Evolutionary conservation across 2,888 invertebrate species (phyloP), one percentile per base, ranked within the genome.

Genomic region (Lepidochrysops patricia): DNA sequence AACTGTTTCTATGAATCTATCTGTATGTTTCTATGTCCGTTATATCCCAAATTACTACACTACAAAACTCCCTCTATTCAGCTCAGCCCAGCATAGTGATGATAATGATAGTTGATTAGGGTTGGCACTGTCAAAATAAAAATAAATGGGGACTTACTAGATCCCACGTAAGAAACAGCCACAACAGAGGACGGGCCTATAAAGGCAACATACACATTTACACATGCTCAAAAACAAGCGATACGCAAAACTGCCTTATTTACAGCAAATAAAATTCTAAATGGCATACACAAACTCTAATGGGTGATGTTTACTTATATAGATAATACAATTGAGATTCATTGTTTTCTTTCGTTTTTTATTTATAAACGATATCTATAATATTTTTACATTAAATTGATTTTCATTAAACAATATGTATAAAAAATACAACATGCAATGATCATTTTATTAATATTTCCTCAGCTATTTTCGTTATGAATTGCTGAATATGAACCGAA

Each of bases 81-180:
- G 34, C 34, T 4, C 7, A 4, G 12, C 9, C 19, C 43, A 43
- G 23, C 9, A 9, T 19, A 43, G 4, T 6, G 5, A 5, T 43
- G 12, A 26, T 57, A 23, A 57, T 15, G 1, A 34, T n/a, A 1
- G 13, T 26, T 13, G 57, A 12, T 29, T 23, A 61, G 60, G 52
- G 56, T 57, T 61, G 61, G 62, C 61, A 64, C 63, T 57, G 56
- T 48, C 27, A 48, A 52, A 60, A 57, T 61, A 60, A 65, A 59
- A 63, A 63, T 60, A 69, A 60, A 63, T 64, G 73, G 88, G 86
- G 80, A 89, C 89, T 89, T 87, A 89, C 88, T 72, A 88, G 78
- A 83, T 88, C 88, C 89, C 89, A 89, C 72, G 89, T 87, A 75
- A 89, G 89, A 82, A 89, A 85, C 89, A 84, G 88, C 89, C 87